Evolutionary conservation across 2,888 invertebrate species (phyloP).

Genomic region (Cloeon dipterum): DNA sequence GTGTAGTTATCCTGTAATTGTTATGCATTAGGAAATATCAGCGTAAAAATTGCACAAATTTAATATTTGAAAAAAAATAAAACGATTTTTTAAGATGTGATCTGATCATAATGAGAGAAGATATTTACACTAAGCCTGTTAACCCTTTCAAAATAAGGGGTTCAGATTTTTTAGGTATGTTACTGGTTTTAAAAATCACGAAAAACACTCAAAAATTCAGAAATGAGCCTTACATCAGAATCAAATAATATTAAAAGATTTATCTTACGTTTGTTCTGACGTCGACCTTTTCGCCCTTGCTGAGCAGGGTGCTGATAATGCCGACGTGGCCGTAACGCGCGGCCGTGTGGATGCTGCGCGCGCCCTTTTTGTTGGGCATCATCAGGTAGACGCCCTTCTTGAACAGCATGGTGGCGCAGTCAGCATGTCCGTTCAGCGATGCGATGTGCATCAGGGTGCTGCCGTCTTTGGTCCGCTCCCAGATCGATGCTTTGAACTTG

Average conservation of each 20-base stretch:
- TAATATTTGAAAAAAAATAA: no score
- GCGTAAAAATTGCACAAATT: slow-evolving; percentile 2
- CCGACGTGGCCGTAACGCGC: slow-evolving; percentile 92
- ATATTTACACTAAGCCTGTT: no score
- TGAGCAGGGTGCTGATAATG: slow-evolving; percentile 84
- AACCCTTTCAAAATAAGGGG: no score
- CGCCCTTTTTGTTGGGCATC: slow-evolving; percentile 99
- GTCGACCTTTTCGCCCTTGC: slow-evolving; percentile 92
- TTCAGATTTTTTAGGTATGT: no score
- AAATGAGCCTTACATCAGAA: no score
- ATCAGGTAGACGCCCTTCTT: slow-evolving; percentile 96
- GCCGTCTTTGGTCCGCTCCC: slow-evolving; percentile 92
- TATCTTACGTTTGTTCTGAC: slow-evolving; percentile 82
- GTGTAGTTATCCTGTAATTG: slow-evolving; percentile 76
- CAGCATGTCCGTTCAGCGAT: slow-evolving; percentile 88
- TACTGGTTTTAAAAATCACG: no score
- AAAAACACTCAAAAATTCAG: no score
- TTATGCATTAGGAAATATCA: no score
- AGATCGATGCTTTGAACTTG: slow-evolving; percentile 92
- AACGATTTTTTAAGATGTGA: no score
- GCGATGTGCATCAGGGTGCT: slow-evolving; percentile 98
- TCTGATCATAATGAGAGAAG: no score
- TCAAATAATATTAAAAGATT: no score
- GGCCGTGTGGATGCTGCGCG: slow-evolving; percentile 92
- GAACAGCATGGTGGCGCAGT: slow-evolving; percentile 94